These are phyloP conservation scores for Sebastes nivosus DNA, from an alignment of 2,797 vertebrate genomes.

Conservation along the genomic window DNA sequence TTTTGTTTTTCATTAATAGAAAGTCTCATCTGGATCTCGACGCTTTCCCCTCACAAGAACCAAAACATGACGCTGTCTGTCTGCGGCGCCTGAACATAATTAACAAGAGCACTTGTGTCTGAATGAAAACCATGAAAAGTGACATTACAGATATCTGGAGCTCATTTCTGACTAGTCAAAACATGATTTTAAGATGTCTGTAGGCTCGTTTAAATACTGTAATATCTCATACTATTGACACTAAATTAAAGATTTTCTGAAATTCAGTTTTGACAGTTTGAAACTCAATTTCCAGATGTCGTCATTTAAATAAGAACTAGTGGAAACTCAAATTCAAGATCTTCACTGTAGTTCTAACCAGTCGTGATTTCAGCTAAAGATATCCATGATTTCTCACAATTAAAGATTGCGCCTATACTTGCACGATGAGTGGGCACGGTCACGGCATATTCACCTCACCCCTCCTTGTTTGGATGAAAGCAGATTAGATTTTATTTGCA, in stretches of 20 bases:
- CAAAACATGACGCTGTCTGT: background rate
- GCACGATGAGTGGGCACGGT: too few species aligned
- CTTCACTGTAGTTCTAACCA: too few species aligned
- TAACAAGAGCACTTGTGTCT: background rate
- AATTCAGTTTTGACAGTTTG: background rate
- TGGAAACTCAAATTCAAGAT: background rate
- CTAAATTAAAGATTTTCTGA: background rate
- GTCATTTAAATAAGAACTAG: background rate
- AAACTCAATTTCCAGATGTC: too few species aligned
- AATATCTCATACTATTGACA: background rate
- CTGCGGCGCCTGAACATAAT: background rate
- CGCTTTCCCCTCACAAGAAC: background rate
- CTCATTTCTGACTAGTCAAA: background rate
- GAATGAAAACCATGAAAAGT: background rate
- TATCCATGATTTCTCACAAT: too few species aligned
- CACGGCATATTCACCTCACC: accelerated
- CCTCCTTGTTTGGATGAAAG: too few species aligned
- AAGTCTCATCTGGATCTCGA: background rate
- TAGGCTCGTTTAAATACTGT: background rate
- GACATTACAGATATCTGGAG: background rate
- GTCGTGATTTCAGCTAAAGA: too few species aligned
- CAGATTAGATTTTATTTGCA: too few species aligned
- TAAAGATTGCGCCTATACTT: background rate
- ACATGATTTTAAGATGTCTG: too few species aligned
- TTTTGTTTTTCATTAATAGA: background rate